These are phyloP conservation scores for Orycteropus afer DNA, from an alignment of 2,113 vertebrate genomes.

Conservation along the genomic window DNA sequence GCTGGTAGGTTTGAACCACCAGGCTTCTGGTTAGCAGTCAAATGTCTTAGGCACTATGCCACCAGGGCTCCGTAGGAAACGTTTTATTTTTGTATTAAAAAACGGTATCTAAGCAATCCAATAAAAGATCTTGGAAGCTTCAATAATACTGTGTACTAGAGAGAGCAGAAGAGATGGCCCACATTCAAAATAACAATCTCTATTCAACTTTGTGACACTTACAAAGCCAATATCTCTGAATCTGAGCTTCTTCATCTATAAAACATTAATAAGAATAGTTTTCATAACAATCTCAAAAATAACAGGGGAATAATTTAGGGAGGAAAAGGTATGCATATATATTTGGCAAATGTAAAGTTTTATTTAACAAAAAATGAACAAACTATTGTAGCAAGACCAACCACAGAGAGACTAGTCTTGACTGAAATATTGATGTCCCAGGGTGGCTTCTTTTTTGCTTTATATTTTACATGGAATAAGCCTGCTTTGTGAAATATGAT, in stretches of 20 bases:
- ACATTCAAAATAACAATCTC: background rate
- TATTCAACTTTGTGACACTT: background rate
- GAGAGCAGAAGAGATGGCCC: background rate
- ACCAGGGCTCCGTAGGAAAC: too few species aligned
- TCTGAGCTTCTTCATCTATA: background rate
- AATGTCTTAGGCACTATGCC: too few species aligned
- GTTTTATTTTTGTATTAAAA: background rate
- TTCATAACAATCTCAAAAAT: background rate
- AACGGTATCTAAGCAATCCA: background rate
- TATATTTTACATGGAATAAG: background rate
- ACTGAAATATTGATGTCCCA: background rate
- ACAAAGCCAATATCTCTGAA: background rate
- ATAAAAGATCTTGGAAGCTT: background rate
- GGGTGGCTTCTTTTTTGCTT: background rate
- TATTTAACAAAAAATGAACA: background rate
- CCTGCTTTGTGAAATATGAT: background rate
- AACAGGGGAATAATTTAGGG: background rate
- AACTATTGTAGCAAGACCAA: background rate
- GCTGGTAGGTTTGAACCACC: too few species aligned
- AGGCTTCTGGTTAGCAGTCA: too few species aligned
- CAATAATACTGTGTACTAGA: background rate
- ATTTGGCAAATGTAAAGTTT: background rate
- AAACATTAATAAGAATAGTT: background rate
- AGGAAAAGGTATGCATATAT: background rate
- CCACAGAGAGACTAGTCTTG: background rate